Base-by-base conservation (phyloP, 1,140 invertebrate genomes). In the Spodoptera frugiperda region DNA sequence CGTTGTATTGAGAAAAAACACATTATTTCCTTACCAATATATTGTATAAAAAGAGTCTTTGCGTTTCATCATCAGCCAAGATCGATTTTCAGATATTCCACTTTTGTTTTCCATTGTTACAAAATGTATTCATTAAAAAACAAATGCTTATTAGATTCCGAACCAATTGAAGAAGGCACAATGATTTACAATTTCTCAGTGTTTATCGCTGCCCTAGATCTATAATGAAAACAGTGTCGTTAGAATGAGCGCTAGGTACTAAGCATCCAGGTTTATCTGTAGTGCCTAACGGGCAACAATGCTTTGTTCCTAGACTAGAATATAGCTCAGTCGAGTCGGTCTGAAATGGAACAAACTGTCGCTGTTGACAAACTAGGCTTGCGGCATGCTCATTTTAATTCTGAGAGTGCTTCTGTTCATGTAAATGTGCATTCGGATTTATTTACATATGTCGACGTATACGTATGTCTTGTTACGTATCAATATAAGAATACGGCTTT, bases 371-470 rank as follows among this genome's bases (percentile, higher is more conserved):
- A 63, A 44, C 59, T 63, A 33, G 33, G 59, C 33, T 12, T 63
- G 59, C 9, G 59, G 59, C 33, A 44, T 63, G 59, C 15, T 63
- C 59, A 63, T 63, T 63, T 63, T 44, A 63, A 63, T 63, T 44
- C 17, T 19, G 59, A 44, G 59, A 63, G 59, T 46, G 59, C 59
- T 44, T 44, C 15, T 63, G 33, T 46, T 1, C 6, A 30, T 30
- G 33, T 39, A 39, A 6, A 39, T 10, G 11, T 44, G 33, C 59
- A 63, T 44, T 19, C 17, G n/a, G 0, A 10, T 63, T 15, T 19
- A 44, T 6, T 9, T 11, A 10, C n/a, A n/a, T n/a, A n/a, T n/a
- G n/a, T n/a, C n/a, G n/a, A n/a, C n/a, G n/a, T n/a, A n/a, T n/a
- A n/a, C n/a, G n/a, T n/a, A n/a, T n/a, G n/a, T n/a, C n/a, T n/a